A percentile compares a stretch with the other conserved stretches of the same genome.
Conservation (phyloP, 2,113 vertebrate genomes). For the Perognathus longimembris region DNA sequence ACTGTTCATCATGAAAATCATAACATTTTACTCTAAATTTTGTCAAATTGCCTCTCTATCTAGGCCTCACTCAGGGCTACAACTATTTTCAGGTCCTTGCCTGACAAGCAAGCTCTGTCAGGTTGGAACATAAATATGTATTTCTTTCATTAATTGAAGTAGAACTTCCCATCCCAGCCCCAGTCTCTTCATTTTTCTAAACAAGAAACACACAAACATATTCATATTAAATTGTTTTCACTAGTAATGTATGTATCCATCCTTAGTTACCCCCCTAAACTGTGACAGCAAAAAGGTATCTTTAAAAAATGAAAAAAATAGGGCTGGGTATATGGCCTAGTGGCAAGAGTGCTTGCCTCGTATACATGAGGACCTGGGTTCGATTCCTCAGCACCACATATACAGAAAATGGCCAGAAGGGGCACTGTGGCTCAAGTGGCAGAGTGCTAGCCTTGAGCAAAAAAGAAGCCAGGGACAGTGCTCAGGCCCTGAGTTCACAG, state of each 20-base stretch:
- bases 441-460: too few species aligned
- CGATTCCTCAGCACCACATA: too few species aligned
- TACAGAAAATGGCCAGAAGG: too few species aligned
- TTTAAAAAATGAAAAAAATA: conserved; percentile 24
- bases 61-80: not conserved
- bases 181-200: conserved; percentile 15
- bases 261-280: conserved; percentile 58
- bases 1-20: not conserved
- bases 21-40: not conserved
- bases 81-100: too few species aligned
- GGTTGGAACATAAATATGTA: fast-evolving
- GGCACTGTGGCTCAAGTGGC: too few species aligned
- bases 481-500: too few species aligned
- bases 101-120: not conserved
- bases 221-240: conserved; percentile 54
- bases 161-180: not conserved
- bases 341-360: too few species aligned
- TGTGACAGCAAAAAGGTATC: conserved; percentile 53
- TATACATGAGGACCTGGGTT: too few species aligned
- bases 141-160: not conserved
- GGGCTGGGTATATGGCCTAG: too few species aligned
- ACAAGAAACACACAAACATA: not conserved
- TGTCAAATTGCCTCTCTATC: not conserved
- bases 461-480: too few species aligned
- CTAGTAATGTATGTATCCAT: conserved; percentile 37